Percentiles rank a stretch among this genome's conserved stretches.
Evolutionary conservation across 2,888 invertebrate genomes (phyloP).

Genomic region (Cantharis lateralis): DNA sequence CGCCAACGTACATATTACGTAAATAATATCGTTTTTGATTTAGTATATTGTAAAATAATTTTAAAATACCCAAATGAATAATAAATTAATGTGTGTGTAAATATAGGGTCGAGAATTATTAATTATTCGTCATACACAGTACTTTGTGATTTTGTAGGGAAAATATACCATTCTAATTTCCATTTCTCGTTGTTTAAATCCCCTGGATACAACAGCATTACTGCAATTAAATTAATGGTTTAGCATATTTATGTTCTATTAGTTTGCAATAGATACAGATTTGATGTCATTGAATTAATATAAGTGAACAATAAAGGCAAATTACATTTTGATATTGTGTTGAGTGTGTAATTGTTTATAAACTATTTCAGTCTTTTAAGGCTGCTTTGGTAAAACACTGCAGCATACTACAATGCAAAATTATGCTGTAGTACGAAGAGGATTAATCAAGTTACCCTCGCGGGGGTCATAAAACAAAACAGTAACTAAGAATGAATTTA

Average conservation of each 20-base stretch:
- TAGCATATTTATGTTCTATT: slow-evolving; percentile 8
- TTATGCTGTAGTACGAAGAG: slow-evolving; percentile 36
- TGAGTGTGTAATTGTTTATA: slow-evolving; percentile 14
- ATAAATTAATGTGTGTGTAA: not conserved
- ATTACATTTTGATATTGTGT: not conserved
- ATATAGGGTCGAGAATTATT: not conserved
- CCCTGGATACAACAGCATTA: slow-evolving; percentile 11
- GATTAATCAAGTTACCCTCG: slow-evolving; percentile 43
- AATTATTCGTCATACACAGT: slow-evolving; percentile 8
- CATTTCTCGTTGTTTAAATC: slow-evolving; percentile 1
- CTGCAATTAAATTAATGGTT: slow-evolving; percentile 20
- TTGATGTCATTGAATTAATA: not conserved
- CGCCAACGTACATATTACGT: not conserved
- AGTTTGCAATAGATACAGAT: slow-evolving; percentile 9
- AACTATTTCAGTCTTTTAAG: not conserved
- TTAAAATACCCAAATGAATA: not conserved
- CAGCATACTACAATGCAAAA: slow-evolving; percentile 23
- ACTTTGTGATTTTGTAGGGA: slow-evolving; percentile 5
- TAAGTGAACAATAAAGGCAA: not conserved
- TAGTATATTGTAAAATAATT: not conserved
- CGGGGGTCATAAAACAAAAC: slow-evolving; percentile 43
- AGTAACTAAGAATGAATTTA: slow-evolving; percentile 45
- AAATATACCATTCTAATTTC: slow-evolving; percentile 4
- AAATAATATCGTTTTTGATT: not conserved
- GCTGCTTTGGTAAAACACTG: slow-evolving; percentile 1